Base-by-base conservation (phyloP, 1,140 invertebrate species). In the Steinernema feltiae region DNA sequence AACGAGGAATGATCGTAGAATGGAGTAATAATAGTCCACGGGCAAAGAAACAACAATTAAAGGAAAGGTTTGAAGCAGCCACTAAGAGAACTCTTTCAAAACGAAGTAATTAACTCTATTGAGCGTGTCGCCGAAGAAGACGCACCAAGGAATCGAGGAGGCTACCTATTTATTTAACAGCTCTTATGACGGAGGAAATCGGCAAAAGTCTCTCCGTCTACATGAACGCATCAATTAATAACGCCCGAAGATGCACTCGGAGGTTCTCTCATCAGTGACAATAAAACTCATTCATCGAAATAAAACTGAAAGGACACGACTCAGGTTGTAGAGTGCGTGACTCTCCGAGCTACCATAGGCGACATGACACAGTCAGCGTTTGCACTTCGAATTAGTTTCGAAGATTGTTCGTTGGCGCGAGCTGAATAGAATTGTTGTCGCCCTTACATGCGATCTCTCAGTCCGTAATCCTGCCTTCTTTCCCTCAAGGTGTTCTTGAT, bases 151-250 rank as follows among this genome's bases (percentile, higher is more conserved):
- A 27, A 12, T n/a, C n/a, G 53, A n/a, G 15, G 53, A 21, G 53
- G 53, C 53, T 63, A 63, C 53, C 53, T 63, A 63, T 63, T 63
- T 63, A 63, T 63, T 63, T 27, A 63, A 27, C 53, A 63, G 53
- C 12, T 63, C 53, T 63, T 63, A 63, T 63, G 53, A 7, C 7
- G 24, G 53, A 15, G 53, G 53, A 63, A 63, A 63, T 63, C 53
- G 24, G 53, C 53, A 63, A 27, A 63, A 63, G 53, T 63, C 53
- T 41, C n/a, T n/a, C n/a, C n/a, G n/a, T 63, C 15, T 63, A 63
- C 24, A 27, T 27, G 53, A 63, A 63, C 7, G 53, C 35, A 63
- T 63, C 53, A 63, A 63, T 63, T 63, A 63, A 63, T 63, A 63
- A 63, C 24, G 53, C 24, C 15, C 53, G 53, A 63, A 7, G 53